phyloP scores from a whole-genome alignment of 92 coral and sea anemone genomes.

The Actinostola sp. region DNA sequence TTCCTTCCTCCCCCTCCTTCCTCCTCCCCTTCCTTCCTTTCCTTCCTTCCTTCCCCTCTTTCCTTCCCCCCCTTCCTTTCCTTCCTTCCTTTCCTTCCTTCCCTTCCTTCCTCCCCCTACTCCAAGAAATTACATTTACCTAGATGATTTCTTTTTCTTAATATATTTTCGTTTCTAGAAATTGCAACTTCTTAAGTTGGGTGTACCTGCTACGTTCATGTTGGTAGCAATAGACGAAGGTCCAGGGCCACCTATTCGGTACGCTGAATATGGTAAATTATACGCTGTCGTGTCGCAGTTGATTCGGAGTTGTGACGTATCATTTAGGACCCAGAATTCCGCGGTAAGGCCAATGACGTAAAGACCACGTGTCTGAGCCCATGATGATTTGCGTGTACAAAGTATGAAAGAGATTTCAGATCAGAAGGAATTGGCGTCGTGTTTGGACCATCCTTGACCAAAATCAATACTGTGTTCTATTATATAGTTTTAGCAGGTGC shows the following conservation, averaged over 20 bases:
- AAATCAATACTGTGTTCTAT: too few relatives aligned
- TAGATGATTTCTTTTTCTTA: neutral
- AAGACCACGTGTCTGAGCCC: too few relatives aligned
- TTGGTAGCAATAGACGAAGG: constrained; percentile 97
- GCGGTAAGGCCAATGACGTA: constrained; percentile 48
- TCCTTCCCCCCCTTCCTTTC: too few relatives aligned
- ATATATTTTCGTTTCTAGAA: constrained; percentile 40
- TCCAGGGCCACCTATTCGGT: constrained; percentile 95
- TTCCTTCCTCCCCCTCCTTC: too few relatives aligned
- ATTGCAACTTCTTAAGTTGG: constrained; percentile 78
- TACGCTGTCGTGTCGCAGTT: constrained; percentile 95
- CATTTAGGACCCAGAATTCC: constrained; percentile 86
- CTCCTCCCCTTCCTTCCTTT: too few relatives aligned
- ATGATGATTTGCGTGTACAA: neutral
- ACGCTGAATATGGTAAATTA: constrained; percentile 97
- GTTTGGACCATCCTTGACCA: too few relatives aligned
- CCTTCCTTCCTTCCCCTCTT: too few relatives aligned
- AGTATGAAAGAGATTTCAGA: neutral
- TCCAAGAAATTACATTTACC: too few relatives aligned
- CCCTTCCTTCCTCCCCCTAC: too few relatives aligned
- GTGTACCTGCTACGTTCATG: constrained; percentile 92
- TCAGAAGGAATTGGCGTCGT: too few relatives aligned
- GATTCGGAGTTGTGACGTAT: constrained; percentile 92
- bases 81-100: too few relatives aligned
- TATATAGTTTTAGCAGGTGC: too few relatives aligned